Evolutionary conservation across 2,888 invertebrate genomes (phyloP).

Genomic region (Mamestra brassicae): DNA sequence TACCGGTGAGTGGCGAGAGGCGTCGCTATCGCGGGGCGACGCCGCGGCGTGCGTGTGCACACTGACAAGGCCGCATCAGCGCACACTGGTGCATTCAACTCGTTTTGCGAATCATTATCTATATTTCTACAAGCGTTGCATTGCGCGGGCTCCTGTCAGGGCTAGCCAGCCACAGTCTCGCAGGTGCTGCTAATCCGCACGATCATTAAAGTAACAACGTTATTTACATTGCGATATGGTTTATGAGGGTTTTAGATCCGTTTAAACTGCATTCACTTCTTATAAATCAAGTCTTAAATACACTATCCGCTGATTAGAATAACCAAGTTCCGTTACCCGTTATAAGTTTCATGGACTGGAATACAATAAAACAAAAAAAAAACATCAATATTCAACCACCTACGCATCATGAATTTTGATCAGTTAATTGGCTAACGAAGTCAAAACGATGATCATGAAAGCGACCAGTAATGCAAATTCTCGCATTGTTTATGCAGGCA

Average conservation of each 20-base stretch:
- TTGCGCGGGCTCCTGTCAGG: constrained; percentile 34
- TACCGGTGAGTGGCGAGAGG: constrained; percentile 74
- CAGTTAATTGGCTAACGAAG: background rate
- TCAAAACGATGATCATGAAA: constrained; percentile 6
- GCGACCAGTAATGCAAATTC: constrained; percentile 7
- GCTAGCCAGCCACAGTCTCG: constrained; percentile 34
- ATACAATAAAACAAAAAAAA: constrained; percentile 2
- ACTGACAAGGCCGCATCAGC: constrained; percentile 81
- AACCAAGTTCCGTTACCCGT: constrained; percentile 1
- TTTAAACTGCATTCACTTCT: constrained; percentile 12
- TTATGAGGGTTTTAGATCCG: constrained; percentile 25
- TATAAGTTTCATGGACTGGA: background rate
- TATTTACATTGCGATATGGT: constrained; percentile 43
- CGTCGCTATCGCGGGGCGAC: constrained; percentile 74
- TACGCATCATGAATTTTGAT: constrained; percentile 20
- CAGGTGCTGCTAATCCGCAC: constrained; percentile 33
- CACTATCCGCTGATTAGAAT: background rate
- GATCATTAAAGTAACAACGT: constrained; percentile 42
- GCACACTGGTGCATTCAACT: constrained; percentile 86
- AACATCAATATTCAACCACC: constrained; percentile 18
- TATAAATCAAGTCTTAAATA: constrained; percentile 3
- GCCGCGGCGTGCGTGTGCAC: constrained; percentile 76
- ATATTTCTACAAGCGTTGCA: constrained; percentile 63
- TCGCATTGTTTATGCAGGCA: constrained; percentile 6
- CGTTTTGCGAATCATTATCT: constrained; percentile 71